Evolutionary conservation across 1,140 invertebrate genomes (phyloP), one percentile per base, ranked within the genome.

Genomic region (Phenacoccus solenopsis): DNA sequence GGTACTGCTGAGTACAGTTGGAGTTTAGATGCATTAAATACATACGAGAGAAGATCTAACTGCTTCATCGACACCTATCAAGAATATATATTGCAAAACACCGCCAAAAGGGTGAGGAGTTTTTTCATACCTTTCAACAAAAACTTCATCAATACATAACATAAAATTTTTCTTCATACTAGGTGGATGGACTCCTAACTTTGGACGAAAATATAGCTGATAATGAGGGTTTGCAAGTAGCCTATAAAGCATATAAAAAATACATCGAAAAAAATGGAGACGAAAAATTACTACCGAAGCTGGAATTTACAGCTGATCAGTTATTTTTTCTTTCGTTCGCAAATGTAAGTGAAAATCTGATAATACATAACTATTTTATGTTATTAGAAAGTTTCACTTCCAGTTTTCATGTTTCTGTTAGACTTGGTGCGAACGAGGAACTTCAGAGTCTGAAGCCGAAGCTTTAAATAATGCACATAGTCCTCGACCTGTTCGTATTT

Each of bases 401-500:
- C n/a, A n/a, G n/a, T n/a, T n/a, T n/a, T n/a, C n/a, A n/a, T n/a
- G n/a, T 16, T 49, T 13, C 24, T 49, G 35, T 57, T 64, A 72
- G 72, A 64, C 30, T 20, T 71, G 70, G 70, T 72, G 72, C 13
- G 72, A 72, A 69, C 9, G 61, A 20, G 27, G 69, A 12, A 68
- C 69, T 13, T 7, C 5, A 7, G 61, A 57, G 10, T 72, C 72
- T 12, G 12, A 64, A 9, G 49, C 21, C 0, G 22, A 67, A 4
- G 49, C 21, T 27, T 7, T 75, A 3, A 67, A 68, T 10, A 75
- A 77, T 72, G 84, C 86, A 30, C 91, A 94, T 74, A 85, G 86
- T 70, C 91, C 91, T 0, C 86, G 85, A 12, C 80, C 83, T 74
- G 85, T 89, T 75, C 84, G 94, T 67, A 86, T 96, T 0, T 83